Base-by-base conservation (phyloP, 2,113 vertebrate genomes). In the Calonectris borealis region DNA sequence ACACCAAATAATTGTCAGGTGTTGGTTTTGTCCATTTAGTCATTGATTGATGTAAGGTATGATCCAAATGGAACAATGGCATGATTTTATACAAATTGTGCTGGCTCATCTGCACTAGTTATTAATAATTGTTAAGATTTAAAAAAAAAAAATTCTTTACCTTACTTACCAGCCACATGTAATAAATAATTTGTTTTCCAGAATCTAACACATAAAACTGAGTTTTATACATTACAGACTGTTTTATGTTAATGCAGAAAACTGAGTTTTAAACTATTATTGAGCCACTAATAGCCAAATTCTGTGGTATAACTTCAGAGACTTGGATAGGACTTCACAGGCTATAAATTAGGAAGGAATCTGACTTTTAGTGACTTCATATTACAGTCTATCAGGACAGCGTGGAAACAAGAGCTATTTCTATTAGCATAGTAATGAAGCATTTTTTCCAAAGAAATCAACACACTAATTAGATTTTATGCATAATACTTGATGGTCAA, bases 361-460 rank as follows among this genome's bases (percentile, higher is more conserved):
- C 36, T 75, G 85, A 91, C 44, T 94, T 77, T 82, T 82, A 91
- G 29, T 88, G 24, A 5, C 16, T 77, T 92, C 60, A 46, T 88
- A 46, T 60, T 91, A 76, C 60, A 81, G 49, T 72, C 51, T 89
- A 36, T 75, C 32, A 91, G 49, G 60, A 81, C 70, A 87, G 22
- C 1, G 3, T 72, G 61, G 60, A 95, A 96, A 85, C 31, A 85
- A 80, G 48, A 90, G 32, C 62, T 84, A 51, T 94, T 93, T 96
- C 85, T 76, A 72, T 96, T 92, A 95, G 27, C 85, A 96, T 92
- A 91, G 55, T 87, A 97, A 97, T 96, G 86, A 93, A 94, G 49
- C 9, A 52, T 85, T 89, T 94, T 93, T 96, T 83, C 36, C 20
- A 87, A 91, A 96, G 46, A 96, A 96, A 95, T 94, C 72, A 96